Percentiles rank a stretch among this genome's conserved stretches.
These are phyloP conservation scores for Orcinus orca DNA, from an alignment of 2,113 vertebrate genomes.

Conservation along the genomic window DNA sequence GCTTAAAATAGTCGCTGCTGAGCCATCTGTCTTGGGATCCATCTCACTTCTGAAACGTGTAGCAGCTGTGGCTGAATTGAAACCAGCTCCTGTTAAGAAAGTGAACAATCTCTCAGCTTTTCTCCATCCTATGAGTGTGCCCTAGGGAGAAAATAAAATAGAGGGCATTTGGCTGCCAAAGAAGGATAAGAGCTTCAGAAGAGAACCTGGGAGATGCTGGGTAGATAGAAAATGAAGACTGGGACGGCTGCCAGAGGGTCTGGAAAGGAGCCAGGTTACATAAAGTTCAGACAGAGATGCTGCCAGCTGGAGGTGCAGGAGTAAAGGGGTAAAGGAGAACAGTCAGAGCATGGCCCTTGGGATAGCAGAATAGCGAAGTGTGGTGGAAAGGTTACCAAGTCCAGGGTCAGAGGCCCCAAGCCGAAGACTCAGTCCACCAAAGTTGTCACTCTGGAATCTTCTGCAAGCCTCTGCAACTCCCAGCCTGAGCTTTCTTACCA, in stretches of 20 bases:
- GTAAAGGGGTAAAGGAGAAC: background rate
- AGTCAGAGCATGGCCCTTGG: background rate
- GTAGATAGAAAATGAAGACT: conserved; percentile 40
- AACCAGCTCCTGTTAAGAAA: conserved; percentile 74
- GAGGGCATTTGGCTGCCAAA: conserved; percentile 63
- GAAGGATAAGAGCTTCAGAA: conserved; percentile 27
- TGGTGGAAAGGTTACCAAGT: fast-evolving
- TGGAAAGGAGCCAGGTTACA: conserved; percentile 58
- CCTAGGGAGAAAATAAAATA: conserved; percentile 67
- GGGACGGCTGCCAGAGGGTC: conserved; percentile 51
- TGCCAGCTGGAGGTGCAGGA: conserved; percentile 30
- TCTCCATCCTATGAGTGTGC: conserved; percentile 57
- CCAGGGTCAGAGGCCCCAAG: background rate
- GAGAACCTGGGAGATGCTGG: conserved; percentile 41
- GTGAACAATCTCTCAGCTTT: conserved; percentile 72
- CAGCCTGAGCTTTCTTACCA: background rate
- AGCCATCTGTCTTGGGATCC: conserved; percentile 73
- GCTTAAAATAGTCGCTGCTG: conserved; percentile 72
- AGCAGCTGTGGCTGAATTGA: conserved; percentile 67
- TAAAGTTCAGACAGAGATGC: conserved; percentile 34
- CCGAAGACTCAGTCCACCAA: background rate
- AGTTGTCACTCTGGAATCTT: background rate
- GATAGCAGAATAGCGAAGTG: background rate
- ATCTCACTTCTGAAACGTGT: conserved; percentile 61
- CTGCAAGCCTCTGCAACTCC: background rate